Conservation (phyloP, 1,140 invertebrate genomes). For the Drosophila ficusphila region DNA sequence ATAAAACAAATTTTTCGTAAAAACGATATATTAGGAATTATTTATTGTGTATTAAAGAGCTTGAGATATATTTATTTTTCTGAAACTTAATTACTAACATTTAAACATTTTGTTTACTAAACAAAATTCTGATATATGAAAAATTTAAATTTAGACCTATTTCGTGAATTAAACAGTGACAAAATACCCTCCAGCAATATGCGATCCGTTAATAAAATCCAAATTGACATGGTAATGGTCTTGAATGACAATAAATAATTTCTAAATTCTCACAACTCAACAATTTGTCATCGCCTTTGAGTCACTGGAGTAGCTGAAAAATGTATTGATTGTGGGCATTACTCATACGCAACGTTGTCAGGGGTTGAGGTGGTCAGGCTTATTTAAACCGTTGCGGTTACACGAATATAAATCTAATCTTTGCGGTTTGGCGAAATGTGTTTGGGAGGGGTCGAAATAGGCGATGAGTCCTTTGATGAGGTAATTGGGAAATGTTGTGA, state of each 20-base stretch:
- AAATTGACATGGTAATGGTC: neutral
- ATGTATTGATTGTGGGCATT: constrained; percentile 41
- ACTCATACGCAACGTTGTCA: constrained; percentile 66
- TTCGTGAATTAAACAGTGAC: too few relatives aligned
- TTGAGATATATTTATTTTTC: too few relatives aligned
- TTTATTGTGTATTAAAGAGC: too few relatives aligned
- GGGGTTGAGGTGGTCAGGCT: constrained; percentile 1
- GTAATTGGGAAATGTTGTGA: constrained; percentile 31
- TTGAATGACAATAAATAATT: neutral
- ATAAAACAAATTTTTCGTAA: too few relatives aligned
- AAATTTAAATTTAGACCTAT: too few relatives aligned
- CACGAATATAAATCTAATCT: constrained; percentile 39
- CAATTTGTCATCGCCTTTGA: constrained; percentile 39
- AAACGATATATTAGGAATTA: too few relatives aligned
- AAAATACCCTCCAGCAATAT: too few relatives aligned
- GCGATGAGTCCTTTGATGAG: constrained; percentile 30
- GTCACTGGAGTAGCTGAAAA: constrained; percentile 36
- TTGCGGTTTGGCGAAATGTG: constrained; percentile 45
- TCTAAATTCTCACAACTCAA: constrained; percentile 7
- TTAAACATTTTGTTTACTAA: neutral
- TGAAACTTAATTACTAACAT: too few relatives aligned
- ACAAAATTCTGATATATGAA: too few relatives aligned
- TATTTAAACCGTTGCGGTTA: constrained; percentile 58
- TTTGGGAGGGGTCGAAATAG: constrained; percentile 17
- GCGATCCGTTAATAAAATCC: neutral